Conservation (phyloP, 92 coral and sea anemone genomes). For the Blastomussa wellsi region DNA sequence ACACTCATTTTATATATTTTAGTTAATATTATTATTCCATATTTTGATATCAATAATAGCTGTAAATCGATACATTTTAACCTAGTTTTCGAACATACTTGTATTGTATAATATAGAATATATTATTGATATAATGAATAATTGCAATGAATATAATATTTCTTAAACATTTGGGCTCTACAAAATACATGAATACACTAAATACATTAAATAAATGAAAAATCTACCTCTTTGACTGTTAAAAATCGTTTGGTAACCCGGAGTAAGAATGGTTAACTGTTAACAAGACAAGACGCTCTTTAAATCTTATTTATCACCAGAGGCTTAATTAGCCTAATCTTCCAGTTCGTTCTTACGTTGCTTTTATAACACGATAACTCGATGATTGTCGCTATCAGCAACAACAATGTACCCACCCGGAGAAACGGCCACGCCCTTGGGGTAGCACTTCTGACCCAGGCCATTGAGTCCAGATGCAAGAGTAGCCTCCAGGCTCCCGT, state of each 20-base stretch:
- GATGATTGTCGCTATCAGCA: slow-evolving; percentile 95
- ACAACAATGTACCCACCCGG: slow-evolving; percentile 87
- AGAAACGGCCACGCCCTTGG: slow-evolving; percentile 93
- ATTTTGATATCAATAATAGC: background rate
- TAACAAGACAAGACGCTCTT: background rate
- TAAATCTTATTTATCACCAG: background rate
- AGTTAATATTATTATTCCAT: background rate
- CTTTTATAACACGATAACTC: slow-evolving; percentile 74
- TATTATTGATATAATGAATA: background rate
- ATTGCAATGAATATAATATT: background rate
- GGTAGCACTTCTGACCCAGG: slow-evolving; percentile 78
- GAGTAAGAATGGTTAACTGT: no score
- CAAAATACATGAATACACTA: background rate
- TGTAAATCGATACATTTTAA: background rate
- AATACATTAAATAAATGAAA: background rate
- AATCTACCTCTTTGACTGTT: no score
- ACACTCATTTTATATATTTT: background rate
- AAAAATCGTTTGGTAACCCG: no score
- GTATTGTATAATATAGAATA: background rate
- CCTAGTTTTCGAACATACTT: background rate
- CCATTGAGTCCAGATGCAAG: slow-evolving; percentile 75
- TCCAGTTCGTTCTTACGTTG: background rate
- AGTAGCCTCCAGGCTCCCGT: slow-evolving; percentile 71
- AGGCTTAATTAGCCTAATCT: background rate
- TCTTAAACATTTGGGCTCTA: background rate